Percentiles rank a stretch among this genome's conserved stretches.
Conservation (phyloP, 2,888 invertebrate species). For the Polyommatus iphigenia region DNA sequence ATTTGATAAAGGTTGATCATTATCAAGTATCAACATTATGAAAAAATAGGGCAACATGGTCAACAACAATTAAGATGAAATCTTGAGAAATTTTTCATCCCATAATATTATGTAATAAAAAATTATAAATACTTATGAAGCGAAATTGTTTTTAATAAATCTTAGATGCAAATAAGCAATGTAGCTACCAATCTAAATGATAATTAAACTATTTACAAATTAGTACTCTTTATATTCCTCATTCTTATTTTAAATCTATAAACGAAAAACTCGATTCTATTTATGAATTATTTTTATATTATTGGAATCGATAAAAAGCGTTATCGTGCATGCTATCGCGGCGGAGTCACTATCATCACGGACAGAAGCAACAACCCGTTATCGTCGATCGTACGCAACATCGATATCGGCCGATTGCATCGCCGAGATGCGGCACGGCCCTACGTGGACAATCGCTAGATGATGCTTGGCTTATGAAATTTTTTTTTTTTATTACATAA, state of each 20-base stretch:
- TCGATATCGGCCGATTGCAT: conserved; percentile 39
- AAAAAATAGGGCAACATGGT: too few relatives aligned
- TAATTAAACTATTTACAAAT: neutral
- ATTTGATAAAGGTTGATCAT: neutral
- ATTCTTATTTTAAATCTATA: neutral
- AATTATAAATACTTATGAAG: neutral
- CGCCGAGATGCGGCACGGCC: conserved; percentile 47
- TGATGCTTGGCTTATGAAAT: conserved; percentile 11
- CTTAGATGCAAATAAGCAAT: neutral
- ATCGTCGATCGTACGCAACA: conserved; percentile 37
- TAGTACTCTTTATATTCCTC: neutral
- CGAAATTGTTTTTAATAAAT: neutral
- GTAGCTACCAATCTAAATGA: too few relatives aligned
- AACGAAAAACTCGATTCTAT: neutral
- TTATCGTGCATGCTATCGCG: conserved; percentile 40
- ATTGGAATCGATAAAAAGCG: conserved; percentile 39
- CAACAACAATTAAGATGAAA: too few relatives aligned
- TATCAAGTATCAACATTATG: too few relatives aligned
- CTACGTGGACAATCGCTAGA: conserved; percentile 45
- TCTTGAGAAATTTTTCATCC: too few relatives aligned
- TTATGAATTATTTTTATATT: neutral
- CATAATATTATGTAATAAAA: too few relatives aligned
- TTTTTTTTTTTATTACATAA: conserved; percentile 30
- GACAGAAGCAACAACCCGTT: conserved; percentile 38
- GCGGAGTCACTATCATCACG: conserved; percentile 47